Percentiles rank a stretch among this genome's conserved stretches.
phyloP scores from a whole-genome alignment of 2,113 vertebrate species.

The Dipodomys spectabilis region DNA sequence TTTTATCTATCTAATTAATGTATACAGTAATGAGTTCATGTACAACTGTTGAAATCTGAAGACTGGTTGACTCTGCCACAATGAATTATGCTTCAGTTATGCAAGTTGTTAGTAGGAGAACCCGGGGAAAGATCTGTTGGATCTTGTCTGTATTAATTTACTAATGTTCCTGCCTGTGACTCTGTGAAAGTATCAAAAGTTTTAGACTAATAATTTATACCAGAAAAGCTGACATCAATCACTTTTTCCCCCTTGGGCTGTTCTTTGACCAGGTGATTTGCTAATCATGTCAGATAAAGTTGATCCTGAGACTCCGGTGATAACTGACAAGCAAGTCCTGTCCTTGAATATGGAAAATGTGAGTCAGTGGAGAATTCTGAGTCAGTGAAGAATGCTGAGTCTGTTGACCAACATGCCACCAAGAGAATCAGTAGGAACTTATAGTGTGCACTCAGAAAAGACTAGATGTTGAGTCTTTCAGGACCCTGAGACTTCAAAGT shows the following conservation, averaged over 20 bases:
- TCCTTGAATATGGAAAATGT: conserved; percentile 31
- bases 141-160: no score
- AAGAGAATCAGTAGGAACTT: conserved; percentile 82
- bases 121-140: not conserved
- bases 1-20: not conserved
- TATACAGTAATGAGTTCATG: not conserved
- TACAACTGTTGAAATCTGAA: conserved; percentile 10
- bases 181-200: not conserved
- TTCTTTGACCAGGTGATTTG: conserved; percentile 68
- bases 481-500: conserved; percentile 67
- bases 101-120: not conserved
- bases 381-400: conserved; percentile 57
- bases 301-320: conserved; percentile 56
- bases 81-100: not conserved
- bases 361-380: conserved; percentile 64
- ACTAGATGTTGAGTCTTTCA: conserved; percentile 85
- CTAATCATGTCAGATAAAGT: conserved; percentile 86
- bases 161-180: no score
- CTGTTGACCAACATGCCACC: conserved; percentile 38
- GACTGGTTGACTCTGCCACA: not conserved
- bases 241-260: conserved; percentile 17
- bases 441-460: conserved; percentile 88
- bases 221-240: not conserved
- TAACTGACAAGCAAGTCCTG: conserved; percentile 17
- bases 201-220: conserved; percentile 3